A percentile compares a stretch with the other conserved stretches of the same genome.
These are phyloP conservation scores for Acanthurus lineatus DNA, from an alignment of 2,797 vertebrate genomes.

Conservation along the genomic window DNA sequence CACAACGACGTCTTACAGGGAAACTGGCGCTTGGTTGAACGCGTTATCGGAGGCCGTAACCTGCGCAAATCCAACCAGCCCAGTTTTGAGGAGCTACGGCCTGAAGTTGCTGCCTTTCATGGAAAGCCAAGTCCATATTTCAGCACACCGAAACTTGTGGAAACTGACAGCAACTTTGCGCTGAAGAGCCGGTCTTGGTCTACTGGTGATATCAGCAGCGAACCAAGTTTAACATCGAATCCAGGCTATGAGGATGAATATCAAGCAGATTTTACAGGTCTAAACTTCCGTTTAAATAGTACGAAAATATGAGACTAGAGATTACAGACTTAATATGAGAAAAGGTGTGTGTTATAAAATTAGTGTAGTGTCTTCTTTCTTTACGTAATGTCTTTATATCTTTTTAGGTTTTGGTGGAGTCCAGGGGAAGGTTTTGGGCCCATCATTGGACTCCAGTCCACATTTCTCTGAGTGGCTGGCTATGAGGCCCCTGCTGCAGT, in stretches of 20 bases:
- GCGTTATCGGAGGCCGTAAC: not conserved
- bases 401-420: slow-evolving; percentile 61
- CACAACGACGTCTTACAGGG: not conserved
- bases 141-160: not conserved
- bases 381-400: not conserved
- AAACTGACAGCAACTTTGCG: not conserved
- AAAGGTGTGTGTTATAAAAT: too few species aligned
- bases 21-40: not conserved
- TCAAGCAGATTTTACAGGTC: slow-evolving; percentile 76
- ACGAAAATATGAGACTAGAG: too few species aligned
- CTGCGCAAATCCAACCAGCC: not conserved
- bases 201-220: slow-evolving; percentile 23
- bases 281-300: not conserved
- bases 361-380: not conserved
- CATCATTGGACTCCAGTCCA: slow-evolving; percentile 36
- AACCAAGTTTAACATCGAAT: not conserved
- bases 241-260: slow-evolving; percentile 28
- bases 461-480: slow-evolving; percentile 66
- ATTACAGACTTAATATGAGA: too few species aligned
- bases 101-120: not conserved
- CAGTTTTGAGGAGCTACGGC: not conserved
- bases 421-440: slow-evolving; percentile 56
- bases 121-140: rapidly evolving
- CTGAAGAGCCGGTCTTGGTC: slow-evolving; percentile 36
- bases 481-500: slow-evolving; percentile 77